Evolutionary conservation across 1,140 invertebrate species (phyloP), one percentile per base, ranked within the genome.

Genomic region (Drosophila lowei): DNA sequence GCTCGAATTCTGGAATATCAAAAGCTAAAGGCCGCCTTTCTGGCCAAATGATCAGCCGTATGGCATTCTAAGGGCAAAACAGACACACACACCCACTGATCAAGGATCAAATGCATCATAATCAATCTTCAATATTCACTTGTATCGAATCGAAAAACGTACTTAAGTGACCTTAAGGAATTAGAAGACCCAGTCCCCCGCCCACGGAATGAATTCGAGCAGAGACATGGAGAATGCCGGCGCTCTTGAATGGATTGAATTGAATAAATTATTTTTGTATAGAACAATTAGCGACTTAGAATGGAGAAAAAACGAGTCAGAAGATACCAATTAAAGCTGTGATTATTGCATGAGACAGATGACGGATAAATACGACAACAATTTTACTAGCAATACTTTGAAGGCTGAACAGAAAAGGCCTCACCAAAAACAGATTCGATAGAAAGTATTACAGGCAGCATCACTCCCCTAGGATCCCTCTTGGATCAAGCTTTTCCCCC

Each of bases 1-100:
- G 66, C 85, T 6, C 79, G 85, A 48, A 85, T 89, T 55, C 34
- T 85, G 53, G 85, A 89, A 50, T 89, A 89, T 65, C 85, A 89
- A 54, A 49, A 66, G 16, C 15, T 78, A 16, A 89, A 89, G 57
- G 42, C 73, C 1, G 70, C 65, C 47, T 89, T 57, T 53, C 53
- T 79, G 38, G 58, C 64, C 4, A 81, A 85, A 74, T 70, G 58
- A 66, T 47, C 3, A 9, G 9, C 34, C 4, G 50, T 48, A 50
- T 44, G 16, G 38, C 30, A 18, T 7, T 8, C 9, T 9, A n/a
- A 42, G 42, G 49, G 34, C 4, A 25, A 25, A 6, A 25, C 23
- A 25, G 4, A 25, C 23, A 25, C 23, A 18, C 18, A 18, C 48
- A 28, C 9, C n/a, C n/a, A 59, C 48, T 38, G 38, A 38, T 54